Conservation (phyloP, 53 echinoderm and acorn worm genomes). For the Echinometra lucunter region DNA sequence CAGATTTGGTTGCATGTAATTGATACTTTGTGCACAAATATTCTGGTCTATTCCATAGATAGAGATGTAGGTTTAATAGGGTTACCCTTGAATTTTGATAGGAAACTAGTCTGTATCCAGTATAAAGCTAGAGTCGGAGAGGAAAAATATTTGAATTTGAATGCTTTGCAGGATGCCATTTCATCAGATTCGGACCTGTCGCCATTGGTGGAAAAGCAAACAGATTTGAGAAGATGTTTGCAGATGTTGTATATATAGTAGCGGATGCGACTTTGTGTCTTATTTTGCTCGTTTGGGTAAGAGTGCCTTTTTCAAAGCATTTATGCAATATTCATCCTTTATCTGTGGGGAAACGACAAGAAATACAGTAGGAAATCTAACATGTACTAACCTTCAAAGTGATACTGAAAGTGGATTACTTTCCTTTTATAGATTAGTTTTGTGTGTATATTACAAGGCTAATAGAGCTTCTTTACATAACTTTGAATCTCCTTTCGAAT, state of each 20-base stretch:
- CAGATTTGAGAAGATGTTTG: conserved; percentile 42
- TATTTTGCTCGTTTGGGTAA: conserved; percentile 71
- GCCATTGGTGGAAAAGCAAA: not conserved
- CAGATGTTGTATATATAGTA: conserved; percentile 71
- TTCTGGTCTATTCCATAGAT: conserved; percentile 72
- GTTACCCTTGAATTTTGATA: conserved; percentile 63
- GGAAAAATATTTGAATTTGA: conserved; percentile 71
- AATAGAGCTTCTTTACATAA: conserved; percentile 69
- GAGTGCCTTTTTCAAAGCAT: conserved; percentile 68
- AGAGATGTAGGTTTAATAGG: conserved; percentile 78
- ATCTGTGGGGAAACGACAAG: conserved; percentile 41
- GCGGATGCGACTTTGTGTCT: conserved; percentile 86
- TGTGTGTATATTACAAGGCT: conserved; percentile 73
- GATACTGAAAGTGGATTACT: conserved; percentile 62
- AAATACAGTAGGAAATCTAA: conserved; percentile 17
- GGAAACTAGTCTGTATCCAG: conserved; percentile 69
- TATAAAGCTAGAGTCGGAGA: conserved; percentile 63
- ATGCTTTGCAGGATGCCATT: conserved; percentile 57
- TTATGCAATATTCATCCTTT: conserved; percentile 71
- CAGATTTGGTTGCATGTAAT: conserved; percentile 79
- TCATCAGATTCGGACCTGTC: conserved; percentile 61
- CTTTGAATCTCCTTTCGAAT: conserved; percentile 64
- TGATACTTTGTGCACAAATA: conserved; percentile 61
- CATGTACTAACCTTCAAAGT: not conserved
- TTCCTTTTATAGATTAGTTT: conserved; percentile 73